phyloP scores from a whole-genome alignment of 2,113 vertebrate genomes.

The Todiramphus chloris region DNA sequence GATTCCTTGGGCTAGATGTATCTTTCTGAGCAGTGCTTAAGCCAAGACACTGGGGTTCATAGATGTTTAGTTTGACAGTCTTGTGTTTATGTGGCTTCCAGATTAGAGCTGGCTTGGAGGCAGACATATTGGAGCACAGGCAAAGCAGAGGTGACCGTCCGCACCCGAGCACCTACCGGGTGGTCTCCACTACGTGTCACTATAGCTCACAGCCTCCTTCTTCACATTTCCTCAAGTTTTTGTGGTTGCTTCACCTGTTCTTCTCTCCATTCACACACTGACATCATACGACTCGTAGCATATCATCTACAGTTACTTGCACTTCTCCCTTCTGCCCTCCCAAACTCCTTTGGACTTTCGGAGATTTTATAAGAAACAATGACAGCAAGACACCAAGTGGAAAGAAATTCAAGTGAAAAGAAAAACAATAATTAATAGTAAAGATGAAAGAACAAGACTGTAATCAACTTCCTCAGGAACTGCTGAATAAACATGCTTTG shows the following conservation, averaged over 20 bases:
- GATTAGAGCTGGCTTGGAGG: background rate
- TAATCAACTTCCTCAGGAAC: background rate
- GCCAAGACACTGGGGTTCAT: rapidly evolving
- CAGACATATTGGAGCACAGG: background rate
- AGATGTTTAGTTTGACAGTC: background rate
- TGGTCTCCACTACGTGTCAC: rapidly evolving
- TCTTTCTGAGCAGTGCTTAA: background rate
- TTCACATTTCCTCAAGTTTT: background rate
- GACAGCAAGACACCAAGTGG: background rate
- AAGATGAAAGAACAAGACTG: background rate
- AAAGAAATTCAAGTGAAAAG: background rate
- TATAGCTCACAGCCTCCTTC: background rate
- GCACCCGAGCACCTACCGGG: rapidly evolving
- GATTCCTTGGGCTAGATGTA: background rate
- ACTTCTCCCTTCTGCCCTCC: background rate
- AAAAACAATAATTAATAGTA: background rate
- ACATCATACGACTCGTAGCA: background rate
- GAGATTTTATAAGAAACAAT: background rate
- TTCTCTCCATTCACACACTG: background rate
- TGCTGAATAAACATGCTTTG: background rate
- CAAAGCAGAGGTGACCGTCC: background rate
- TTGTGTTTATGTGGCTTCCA: background rate
- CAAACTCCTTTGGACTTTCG: background rate
- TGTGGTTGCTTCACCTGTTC: background rate
- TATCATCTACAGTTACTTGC: background rate